These are phyloP conservation scores for Trichacis sp. DNA, from an alignment of 2,888 invertebrate species.

Conservation along the genomic window DNA sequence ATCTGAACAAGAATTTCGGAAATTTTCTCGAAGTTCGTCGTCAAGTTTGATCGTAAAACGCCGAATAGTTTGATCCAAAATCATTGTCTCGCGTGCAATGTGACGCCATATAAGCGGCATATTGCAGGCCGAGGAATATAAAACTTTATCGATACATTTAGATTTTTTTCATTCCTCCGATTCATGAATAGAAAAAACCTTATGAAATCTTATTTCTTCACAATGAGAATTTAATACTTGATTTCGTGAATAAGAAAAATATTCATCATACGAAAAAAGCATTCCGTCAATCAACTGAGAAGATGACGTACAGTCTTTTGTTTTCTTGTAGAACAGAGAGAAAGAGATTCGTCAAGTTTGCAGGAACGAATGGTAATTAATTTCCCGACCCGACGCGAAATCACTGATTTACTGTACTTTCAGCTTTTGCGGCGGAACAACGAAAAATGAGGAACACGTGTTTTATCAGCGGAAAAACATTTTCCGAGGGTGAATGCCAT, in stretches of 20 bases:
- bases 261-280: too few species aligned
- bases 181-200: not conserved
- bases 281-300: too few species aligned
- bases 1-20: too few species aligned
- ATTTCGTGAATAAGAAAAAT: not conserved
- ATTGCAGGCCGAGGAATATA: conserved; percentile 6
- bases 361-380: not conserved
- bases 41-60: conserved; percentile 15
- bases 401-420: not conserved
- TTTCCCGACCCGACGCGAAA: not conserved
- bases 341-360: too few species aligned
- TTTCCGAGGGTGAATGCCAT: too few species aligned
- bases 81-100: conserved; percentile 1
- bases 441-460: too few species aligned
- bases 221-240: too few species aligned
- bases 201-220: conserved; percentile 5
- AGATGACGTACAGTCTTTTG: too few species aligned
- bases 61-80: conserved; percentile 1
- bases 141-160: conserved; percentile 19
- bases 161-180: not conserved
- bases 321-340: too few species aligned
- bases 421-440: too few species aligned
- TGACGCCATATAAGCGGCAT: not conserved
- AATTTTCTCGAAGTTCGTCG: not conserved
- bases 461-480: too few species aligned